These are phyloP conservation scores for Aythya baeri DNA, from an alignment of 2,113 vertebrate species.

Conservation along the genomic window DNA sequence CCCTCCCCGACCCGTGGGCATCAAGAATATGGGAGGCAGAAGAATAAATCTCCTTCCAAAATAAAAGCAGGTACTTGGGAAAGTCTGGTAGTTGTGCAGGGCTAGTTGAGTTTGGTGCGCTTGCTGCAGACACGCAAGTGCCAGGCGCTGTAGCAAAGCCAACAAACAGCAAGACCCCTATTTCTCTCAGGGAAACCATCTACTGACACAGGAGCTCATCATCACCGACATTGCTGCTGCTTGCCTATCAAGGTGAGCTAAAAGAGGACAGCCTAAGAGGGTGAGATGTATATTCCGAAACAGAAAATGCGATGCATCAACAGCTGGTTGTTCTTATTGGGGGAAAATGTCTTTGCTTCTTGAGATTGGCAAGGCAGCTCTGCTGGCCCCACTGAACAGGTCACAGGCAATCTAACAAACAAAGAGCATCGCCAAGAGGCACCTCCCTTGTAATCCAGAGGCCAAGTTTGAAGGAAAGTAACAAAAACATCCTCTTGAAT, in stretches of 20 bases:
- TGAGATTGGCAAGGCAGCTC: not conserved
- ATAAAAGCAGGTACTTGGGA: not conserved
- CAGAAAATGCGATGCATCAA: not conserved
- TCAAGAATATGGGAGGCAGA: rapidly evolving
- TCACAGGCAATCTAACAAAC: not conserved
- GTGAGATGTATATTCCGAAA: not conserved
- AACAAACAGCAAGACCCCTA: not conserved
- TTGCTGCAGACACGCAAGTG: not conserved
- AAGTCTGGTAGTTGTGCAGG: not conserved
- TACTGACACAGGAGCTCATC: not conserved
- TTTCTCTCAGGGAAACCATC: not conserved
- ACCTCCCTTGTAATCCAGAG: not conserved
- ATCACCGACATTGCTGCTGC: not conserved
- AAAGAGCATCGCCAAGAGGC: not conserved
- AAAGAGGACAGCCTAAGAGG: not conserved
- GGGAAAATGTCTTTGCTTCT: not conserved
- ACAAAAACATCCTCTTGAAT: constrained; percentile 8
- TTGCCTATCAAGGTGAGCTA: not conserved
- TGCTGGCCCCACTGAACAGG: not conserved
- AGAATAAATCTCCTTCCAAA: not conserved
- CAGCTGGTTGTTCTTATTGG: rapidly evolving
- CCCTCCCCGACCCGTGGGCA: too few relatives aligned
- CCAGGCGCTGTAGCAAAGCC: not conserved
- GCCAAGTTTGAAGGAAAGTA: not conserved
- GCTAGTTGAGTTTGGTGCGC: not conserved